A percentile compares a stretch with the other conserved stretches of the same genome.
These are phyloP conservation scores for Condylura cristata DNA, from an alignment of 2,113 vertebrate genomes.

Conservation along the genomic window DNA sequence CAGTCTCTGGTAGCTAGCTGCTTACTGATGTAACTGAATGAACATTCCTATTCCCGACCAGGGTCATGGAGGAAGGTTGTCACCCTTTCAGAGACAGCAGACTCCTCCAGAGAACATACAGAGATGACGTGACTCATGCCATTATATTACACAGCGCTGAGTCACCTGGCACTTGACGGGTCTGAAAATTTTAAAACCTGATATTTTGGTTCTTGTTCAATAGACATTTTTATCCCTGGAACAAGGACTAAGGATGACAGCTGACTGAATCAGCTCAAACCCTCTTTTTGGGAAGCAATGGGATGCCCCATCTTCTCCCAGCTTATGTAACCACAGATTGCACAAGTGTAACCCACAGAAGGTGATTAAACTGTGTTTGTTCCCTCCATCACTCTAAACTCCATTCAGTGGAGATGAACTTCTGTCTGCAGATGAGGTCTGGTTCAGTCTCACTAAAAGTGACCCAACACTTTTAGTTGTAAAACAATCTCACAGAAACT, in stretches of 20 bases:
- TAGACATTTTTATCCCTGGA: slow-evolving; percentile 47
- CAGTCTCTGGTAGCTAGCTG: not conserved
- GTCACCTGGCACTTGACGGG: slow-evolving; percentile 62
- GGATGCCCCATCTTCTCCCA: not conserved
- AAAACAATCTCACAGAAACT: not conserved
- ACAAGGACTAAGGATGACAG: not conserved
- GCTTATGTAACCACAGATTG: not conserved
- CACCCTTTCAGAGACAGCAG: not conserved
- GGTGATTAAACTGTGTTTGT: not conserved
- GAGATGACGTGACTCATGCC: not conserved
- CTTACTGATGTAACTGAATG: not conserved
- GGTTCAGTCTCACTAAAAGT: not conserved
- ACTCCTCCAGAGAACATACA: not conserved
- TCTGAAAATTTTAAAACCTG: slow-evolving; percentile 45
- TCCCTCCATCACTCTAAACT: not conserved
- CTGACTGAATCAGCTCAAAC: slow-evolving; percentile 34
- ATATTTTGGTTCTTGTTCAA: slow-evolving; percentile 55
- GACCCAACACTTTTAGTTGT: not conserved
- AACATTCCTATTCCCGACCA: not conserved
- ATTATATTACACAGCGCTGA: slow-evolving; percentile 53
- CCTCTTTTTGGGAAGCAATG: not conserved
- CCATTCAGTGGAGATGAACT: not conserved
- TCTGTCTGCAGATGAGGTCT: not conserved
- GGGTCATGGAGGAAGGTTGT: not conserved
- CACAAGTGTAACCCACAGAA: not conserved